Evolutionary conservation across 37 sponge, comb jelly and placozoan genomes (phyloP).

Genomic region (Dysidea cf. avara): DNA sequence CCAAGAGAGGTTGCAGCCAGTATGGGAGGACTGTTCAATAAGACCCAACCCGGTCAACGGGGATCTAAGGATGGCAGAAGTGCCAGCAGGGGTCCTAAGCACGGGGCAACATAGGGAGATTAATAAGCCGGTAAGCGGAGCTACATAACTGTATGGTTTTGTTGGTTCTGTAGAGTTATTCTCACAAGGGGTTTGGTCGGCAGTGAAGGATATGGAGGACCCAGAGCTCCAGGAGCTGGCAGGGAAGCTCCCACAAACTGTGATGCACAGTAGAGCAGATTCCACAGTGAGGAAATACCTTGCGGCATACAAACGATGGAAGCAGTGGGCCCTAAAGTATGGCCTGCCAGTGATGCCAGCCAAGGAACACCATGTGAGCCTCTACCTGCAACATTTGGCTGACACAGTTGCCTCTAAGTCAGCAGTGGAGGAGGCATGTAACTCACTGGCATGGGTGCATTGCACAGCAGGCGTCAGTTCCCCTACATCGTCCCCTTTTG

Average conservation of each 20-base stretch:
- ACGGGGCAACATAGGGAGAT: no score
- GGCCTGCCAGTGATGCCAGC: constrained; percentile 8
- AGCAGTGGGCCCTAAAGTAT: constrained; percentile 26
- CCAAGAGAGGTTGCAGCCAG: no score
- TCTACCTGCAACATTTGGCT: constrained; percentile 24
- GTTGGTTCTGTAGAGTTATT: constrained; percentile 24
- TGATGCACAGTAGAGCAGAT: constrained; percentile 14
- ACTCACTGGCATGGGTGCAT: no score
- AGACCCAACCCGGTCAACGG: no score
- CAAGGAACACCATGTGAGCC: constrained; percentile 4
- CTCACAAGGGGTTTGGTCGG: constrained; percentile 1
- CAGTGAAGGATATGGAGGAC: constrained; percentile 6
- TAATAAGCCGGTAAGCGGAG: no score
- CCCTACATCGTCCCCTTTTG: no score
- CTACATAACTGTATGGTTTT: no score
- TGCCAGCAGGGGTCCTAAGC: no score
- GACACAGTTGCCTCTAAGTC: constrained; percentile 7
- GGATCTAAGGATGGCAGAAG: no score
- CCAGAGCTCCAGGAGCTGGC: constrained; percentile 38
- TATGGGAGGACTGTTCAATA: no score
- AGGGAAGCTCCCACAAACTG: constrained; percentile 11
- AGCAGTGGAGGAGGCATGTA: constrained; percentile 26
- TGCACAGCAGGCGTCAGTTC: no score
- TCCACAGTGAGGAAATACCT: constrained; percentile 38
- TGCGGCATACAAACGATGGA: constrained; percentile 32